These are phyloP conservation scores for Drosophila repleta DNA, from an alignment of 1,140 invertebrate genomes.

Conservation along the genomic window DNA sequence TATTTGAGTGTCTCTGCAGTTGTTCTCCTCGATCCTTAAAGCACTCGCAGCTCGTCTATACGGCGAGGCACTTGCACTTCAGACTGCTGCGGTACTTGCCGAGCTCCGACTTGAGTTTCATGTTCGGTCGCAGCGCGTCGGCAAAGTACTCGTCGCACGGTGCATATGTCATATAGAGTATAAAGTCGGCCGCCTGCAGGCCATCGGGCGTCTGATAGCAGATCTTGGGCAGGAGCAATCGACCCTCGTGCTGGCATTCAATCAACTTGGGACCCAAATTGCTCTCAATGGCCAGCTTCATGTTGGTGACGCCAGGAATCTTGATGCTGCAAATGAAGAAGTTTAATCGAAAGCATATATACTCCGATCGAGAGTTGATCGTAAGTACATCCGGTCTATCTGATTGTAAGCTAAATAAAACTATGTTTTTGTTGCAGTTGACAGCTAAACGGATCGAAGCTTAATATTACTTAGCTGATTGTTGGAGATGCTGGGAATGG, in stretches of 20 bases:
- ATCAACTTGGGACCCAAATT: conserved; percentile 6
- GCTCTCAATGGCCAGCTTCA: conserved; percentile 14
- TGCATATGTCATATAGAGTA: conserved; percentile 50
- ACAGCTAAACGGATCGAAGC: too few species aligned
- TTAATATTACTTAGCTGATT: too few species aligned
- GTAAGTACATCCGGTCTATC: too few species aligned
- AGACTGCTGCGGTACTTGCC: conserved; percentile 17
- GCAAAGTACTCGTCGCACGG: conserved; percentile 84
- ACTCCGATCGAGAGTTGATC: too few species aligned
- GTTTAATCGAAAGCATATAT: neutral
- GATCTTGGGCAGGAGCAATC: conserved; percentile 30
- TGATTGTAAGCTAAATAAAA: too few species aligned
- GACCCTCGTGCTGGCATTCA: conserved; percentile 20
- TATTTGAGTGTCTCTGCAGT: neutral
- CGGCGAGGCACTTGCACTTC: neutral
- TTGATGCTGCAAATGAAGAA: conserved; percentile 10
- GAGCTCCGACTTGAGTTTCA: conserved; percentile 31
- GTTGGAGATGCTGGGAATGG: too few species aligned
- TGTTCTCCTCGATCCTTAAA: neutral
- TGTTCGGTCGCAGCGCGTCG: conserved; percentile 30
- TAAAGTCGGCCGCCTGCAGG: conserved; percentile 28
- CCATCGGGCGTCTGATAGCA: conserved; percentile 35
- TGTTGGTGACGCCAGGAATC: conserved; percentile 9
- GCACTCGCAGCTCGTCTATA: neutral
- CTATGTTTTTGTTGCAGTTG: too few species aligned